phyloP scores from a whole-genome alignment of 2,797 vertebrate species.

The Karalla daura region DNA sequence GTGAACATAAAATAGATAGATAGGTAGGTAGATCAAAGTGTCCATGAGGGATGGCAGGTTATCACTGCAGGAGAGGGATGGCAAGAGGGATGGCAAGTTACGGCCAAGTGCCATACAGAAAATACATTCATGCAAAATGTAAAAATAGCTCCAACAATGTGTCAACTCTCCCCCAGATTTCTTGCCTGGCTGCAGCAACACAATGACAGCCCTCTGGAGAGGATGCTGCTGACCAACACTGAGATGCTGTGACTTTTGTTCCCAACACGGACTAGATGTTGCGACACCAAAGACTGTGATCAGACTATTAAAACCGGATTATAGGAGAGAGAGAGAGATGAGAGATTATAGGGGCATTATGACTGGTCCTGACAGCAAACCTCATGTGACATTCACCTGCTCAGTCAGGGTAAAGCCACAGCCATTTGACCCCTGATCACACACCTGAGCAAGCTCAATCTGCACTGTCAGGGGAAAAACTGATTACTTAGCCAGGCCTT shows the following conservation, averaged over 20 bases:
- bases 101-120: neutral
- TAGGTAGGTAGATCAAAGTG: too few species aligned
- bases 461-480: too few species aligned
- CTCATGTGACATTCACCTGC: neutral
- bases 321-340: too few species aligned
- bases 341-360: neutral
- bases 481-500: too few species aligned
- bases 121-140: too few species aligned
- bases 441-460: neutral
- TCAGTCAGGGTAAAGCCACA: neutral
- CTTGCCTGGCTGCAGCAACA: neutral
- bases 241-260: neutral
- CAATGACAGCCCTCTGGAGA: neutral
- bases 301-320: too few species aligned
- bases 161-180: neutral
- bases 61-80: too few species aligned
- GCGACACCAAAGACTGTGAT: neutral
- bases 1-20: too few species aligned
- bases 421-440: neutral
- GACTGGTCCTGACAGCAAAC: neutral
- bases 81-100: too few species aligned
- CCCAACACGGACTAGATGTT: neutral
- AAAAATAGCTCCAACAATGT: too few species aligned
- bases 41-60: too few species aligned
- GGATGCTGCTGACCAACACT: conserved; percentile 14